These are phyloP conservation scores for Mayetiola destructor DNA, from an alignment of 2,888 invertebrate species.

Conservation along the genomic window DNA sequence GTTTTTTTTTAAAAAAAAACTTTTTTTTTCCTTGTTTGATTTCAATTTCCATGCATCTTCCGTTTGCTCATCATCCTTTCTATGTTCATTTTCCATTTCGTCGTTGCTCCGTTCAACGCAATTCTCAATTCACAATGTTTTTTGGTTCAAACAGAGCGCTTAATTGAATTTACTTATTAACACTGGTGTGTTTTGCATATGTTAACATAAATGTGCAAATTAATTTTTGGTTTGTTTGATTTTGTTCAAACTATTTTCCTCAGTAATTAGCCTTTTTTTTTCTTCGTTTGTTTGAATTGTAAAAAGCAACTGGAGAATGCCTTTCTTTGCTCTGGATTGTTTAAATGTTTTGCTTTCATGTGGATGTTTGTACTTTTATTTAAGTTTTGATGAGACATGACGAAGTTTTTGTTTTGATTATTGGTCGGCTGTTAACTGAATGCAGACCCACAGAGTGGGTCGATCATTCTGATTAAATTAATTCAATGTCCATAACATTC, in stretches of 20 bases:
- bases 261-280: background rate
- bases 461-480: too few relatives aligned
- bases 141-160: background rate
- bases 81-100: background rate
- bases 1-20: too few relatives aligned
- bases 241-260: conserved; percentile 9
- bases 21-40: too few relatives aligned
- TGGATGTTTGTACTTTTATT: background rate
- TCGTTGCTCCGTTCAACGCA: too few relatives aligned
- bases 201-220: conserved; percentile 5
- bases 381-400: too few relatives aligned
- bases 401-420: too few relatives aligned
- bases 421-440: too few relatives aligned
- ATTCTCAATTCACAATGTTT: too few relatives aligned
- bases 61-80: background rate
- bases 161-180: conserved; percentile 9
- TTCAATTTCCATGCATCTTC: background rate
- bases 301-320: too few relatives aligned
- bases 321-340: background rate
- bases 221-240: conserved; percentile 11
- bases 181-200: conserved; percentile 1
- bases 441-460: too few relatives aligned
- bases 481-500: too few relatives aligned
- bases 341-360: background rate
- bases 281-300: background rate